phyloP scores from a whole-genome alignment of 1,140 invertebrate genomes.

The Drosophila sulfurigaster region DNA sequence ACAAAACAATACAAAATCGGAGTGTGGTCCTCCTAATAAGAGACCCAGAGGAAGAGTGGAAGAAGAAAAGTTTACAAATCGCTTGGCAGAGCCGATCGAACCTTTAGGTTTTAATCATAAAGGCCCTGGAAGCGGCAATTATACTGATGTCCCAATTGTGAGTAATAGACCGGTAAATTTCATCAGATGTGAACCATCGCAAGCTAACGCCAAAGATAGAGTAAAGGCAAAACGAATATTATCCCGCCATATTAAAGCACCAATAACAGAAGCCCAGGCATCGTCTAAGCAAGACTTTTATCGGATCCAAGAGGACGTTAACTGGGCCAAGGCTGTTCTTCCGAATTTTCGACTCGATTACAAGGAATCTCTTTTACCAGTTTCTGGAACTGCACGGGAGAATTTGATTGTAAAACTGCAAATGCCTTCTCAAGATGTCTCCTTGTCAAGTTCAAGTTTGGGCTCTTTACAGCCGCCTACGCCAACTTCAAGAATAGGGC shows the following conservation, averaged over 20 bases:
- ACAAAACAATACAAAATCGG: constrained; percentile 11
- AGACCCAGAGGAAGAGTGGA: not conserved
- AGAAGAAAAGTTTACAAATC: too few relatives aligned
- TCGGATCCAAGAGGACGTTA: constrained; percentile 17
- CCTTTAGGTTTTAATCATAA: not conserved
- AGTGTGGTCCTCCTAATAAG: constrained; percentile 16
- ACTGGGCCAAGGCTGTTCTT: constrained; percentile 27
- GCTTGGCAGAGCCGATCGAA: not conserved
- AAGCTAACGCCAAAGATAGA: constrained; percentile 2
- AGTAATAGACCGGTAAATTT: constrained; percentile 16
- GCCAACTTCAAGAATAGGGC: not conserved
- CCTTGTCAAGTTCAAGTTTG: not conserved
- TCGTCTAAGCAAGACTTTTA: constrained; percentile 19
- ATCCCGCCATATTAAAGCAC: not conserved
- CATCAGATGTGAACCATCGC: not conserved
- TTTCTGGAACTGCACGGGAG: not conserved
- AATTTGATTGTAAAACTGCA: constrained; percentile 16
- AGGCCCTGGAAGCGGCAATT: not conserved
- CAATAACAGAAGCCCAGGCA: constrained; percentile 17
- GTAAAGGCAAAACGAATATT: constrained; percentile 17
- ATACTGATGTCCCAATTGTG: not conserved
- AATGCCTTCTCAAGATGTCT: not conserved
- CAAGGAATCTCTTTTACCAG: too few relatives aligned
- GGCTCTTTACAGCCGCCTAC: too few relatives aligned
- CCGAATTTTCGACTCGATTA: not conserved